phyloP scores from a whole-genome alignment of 2,113 vertebrate genomes.

The Apodemus sylvaticus region DNA sequence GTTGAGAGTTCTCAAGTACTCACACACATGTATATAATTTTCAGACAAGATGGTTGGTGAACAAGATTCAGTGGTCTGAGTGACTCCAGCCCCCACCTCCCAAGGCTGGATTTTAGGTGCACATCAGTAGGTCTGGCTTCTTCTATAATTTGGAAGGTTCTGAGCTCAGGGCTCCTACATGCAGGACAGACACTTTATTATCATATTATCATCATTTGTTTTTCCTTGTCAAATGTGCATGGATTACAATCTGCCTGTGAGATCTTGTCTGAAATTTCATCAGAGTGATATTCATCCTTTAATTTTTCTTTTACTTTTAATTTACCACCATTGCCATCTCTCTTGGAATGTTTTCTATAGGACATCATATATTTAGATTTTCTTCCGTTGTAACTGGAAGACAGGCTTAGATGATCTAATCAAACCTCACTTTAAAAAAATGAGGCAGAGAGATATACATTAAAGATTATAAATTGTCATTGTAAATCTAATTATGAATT shows the following conservation, averaged over 20 bases:
- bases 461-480: too few species aligned
- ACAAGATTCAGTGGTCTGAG: too few species aligned
- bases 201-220: background rate
- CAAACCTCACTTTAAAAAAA: constrained; percentile 61
- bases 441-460: constrained; percentile 40
- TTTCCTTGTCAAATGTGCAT: constrained; percentile 7
- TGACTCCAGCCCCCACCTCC: too few species aligned
- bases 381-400: constrained; percentile 18
- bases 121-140: background rate
- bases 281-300: background rate
- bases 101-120: background rate
- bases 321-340: background rate
- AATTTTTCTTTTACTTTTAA: constrained; percentile 15
- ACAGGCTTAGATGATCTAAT: constrained; percentile 25
- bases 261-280: background rate
- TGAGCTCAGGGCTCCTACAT: background rate
- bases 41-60: background rate
- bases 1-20: background rate
- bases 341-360: background rate
- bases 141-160: too few species aligned
- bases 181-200: background rate
- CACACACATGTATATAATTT: background rate
- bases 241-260: background rate
- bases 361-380: constrained; percentile 13
- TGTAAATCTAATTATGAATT: constrained; percentile 68